phyloP scores from a whole-genome alignment of 2,888 invertebrate genomes.

The Lepidonotus clava region DNA sequence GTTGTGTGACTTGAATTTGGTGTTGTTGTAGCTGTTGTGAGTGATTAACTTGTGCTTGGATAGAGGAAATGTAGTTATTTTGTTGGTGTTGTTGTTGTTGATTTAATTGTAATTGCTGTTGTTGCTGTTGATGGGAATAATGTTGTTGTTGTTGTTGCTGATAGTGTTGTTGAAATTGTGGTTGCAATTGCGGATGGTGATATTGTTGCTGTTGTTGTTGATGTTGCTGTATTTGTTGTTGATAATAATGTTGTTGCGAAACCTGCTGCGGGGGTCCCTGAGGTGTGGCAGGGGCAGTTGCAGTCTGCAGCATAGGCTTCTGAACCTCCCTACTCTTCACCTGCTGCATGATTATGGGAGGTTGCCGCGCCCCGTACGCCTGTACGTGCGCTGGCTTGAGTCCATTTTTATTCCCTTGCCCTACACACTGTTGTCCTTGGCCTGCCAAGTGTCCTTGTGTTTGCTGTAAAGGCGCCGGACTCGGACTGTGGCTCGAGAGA shows the following conservation, averaged over 20 bases:
- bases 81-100: conserved; percentile 81
- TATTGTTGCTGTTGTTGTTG: conserved; percentile 28
- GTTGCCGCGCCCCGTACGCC: conserved; percentile 92
- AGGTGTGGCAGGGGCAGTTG: conserved; percentile 91
- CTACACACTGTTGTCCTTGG: not conserved
- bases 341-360: conserved; percentile 97
- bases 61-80: conserved; percentile 74
- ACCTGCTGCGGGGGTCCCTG: conserved; percentile 21
- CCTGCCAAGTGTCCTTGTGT: not conserved
- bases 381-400: conserved; percentile 86
- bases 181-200: not conserved
- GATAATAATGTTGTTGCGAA: conserved; percentile 41
- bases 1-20: conserved; percentile 2
- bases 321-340: conserved; percentile 96
- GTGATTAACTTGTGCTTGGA: conserved; percentile 76
- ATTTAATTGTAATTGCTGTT: not conserved
- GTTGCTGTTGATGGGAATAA: conserved; percentile 6
- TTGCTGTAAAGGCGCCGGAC: conserved; percentile 59
- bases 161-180: not conserved
- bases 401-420: not conserved
- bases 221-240: conserved; percentile 39
- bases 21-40: conserved; percentile 58
- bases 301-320: conserved; percentile 96
- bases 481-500: conserved; percentile 63
- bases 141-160: conserved; percentile 36